These are phyloP conservation scores for Drosophila repleta DNA, from an alignment of 1,140 invertebrate species.

Conservation along the genomic window DNA sequence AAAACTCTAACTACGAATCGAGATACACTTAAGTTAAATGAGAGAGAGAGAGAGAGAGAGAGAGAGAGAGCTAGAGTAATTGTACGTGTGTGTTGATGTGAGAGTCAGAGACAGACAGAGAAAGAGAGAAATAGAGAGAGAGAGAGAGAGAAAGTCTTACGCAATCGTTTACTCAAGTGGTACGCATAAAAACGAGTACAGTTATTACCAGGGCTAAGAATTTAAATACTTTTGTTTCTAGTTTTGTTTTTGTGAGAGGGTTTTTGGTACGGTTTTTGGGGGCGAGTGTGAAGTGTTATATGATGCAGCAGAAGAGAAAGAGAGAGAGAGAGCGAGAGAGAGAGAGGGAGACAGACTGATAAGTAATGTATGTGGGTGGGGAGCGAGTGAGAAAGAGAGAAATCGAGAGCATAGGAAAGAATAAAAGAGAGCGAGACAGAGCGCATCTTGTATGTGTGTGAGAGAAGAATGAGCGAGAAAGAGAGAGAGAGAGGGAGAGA, in stretches of 20 bases:
- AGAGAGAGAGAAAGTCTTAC: constrained; percentile 33
- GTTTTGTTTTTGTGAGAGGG: constrained; percentile 6
- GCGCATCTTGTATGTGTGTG: neutral
- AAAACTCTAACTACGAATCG: constrained; percentile 30
- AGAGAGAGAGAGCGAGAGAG: neutral
- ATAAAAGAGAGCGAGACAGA: neutral
- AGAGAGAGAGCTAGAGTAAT: neutral
- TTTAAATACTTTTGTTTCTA: constrained; percentile 3
- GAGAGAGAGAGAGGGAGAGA: neutral
- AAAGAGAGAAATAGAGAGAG: constrained; percentile 3
- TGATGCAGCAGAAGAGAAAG: constrained; percentile 2
- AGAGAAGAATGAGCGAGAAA: neutral
- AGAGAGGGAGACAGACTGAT: neutral
- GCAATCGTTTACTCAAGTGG: constrained; percentile 45
- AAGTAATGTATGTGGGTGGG: too few relatives aligned
- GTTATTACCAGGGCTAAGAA: constrained; percentile 31
- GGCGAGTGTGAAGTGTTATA: constrained; percentile 4
- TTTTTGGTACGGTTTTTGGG: constrained; percentile 9
- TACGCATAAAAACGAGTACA: constrained; percentile 39
- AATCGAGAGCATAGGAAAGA: neutral
- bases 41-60: too few relatives aligned
- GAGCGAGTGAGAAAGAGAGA: neutral
- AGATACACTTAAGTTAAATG: constrained; percentile 18
- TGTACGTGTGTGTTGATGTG: neutral
- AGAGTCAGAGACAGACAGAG: neutral